A percentile compares a stretch with the other conserved stretches of the same genome.
These are phyloP conservation scores for Sinelater perroti DNA, from an alignment of 2,888 invertebrate genomes.

Conservation along the genomic window DNA sequence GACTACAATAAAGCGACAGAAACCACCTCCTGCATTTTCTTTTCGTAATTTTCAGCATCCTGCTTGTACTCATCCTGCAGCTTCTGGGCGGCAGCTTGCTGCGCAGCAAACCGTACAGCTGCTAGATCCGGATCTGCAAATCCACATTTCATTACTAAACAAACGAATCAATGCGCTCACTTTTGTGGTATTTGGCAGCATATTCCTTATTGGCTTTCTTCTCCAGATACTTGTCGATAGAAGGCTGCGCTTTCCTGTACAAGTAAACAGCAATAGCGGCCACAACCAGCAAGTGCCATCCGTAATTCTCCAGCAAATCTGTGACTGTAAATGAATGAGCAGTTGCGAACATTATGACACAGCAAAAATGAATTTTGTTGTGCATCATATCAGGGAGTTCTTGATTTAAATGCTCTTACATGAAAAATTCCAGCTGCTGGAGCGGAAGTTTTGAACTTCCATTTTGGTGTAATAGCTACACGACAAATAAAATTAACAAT, in stretches of 20 bases:
- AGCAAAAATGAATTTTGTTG: not conserved
- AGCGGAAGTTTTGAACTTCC: no score
- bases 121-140: conserved; percentile 61
- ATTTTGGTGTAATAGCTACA: no score
- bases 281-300: conserved; percentile 58
- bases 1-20: no score
- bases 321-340: conserved; percentile 39
- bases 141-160: not conserved
- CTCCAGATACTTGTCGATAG: conserved; percentile 53
- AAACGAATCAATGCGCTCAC: conserved; percentile 52
- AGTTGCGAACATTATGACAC: not conserved
- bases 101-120: conserved; percentile 52
- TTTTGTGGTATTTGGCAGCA: conserved; percentile 62
- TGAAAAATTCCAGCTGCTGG: not conserved
- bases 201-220: conserved; percentile 57
- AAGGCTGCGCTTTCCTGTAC: conserved; percentile 54
- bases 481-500: no score
- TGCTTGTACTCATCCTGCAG: conserved; percentile 60
- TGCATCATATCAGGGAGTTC: not conserved
- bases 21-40: conserved; percentile 58
- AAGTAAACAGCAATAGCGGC: conserved; percentile 50
- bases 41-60: conserved; percentile 52
- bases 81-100: conserved; percentile 56
- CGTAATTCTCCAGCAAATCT: conserved; percentile 48
- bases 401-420: not conserved